phyloP scores from a whole-genome alignment of 2,888 invertebrate genomes.

The Metallyticus violacea region DNA sequence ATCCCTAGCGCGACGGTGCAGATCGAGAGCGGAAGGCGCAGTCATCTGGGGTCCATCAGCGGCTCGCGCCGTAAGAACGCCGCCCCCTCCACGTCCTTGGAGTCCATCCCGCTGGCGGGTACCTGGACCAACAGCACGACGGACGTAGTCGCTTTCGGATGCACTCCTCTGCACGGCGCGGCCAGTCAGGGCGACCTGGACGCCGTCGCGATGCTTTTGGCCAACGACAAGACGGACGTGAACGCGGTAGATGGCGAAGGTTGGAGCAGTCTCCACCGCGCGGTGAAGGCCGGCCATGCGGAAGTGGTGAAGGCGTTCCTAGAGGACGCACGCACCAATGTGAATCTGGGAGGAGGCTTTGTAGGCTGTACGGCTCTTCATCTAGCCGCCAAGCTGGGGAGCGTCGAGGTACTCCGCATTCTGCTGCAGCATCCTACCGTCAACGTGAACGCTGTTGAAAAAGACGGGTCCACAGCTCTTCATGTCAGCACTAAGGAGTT shows the following conservation, averaged over 20 bases:
- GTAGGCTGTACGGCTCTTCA: neutral
- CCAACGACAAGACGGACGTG: neutral
- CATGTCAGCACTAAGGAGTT: neutral
- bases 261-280: neutral
- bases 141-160: neutral
- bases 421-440: neutral
- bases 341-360: neutral
- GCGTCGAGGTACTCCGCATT: neutral
- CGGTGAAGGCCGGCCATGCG: neutral
- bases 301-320: neutral
- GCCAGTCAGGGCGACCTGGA: constrained; percentile 10
- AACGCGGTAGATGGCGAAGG: constrained; percentile 3
- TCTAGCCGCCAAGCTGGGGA: neutral
- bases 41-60: neutral
- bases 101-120: neutral
- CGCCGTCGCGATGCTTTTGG: constrained; percentile 4
- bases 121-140: constrained; percentile 2
- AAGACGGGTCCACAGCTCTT: neutral
- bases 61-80: neutral
- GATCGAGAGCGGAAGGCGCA: neutral
- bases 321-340: neutral
- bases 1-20: neutral
- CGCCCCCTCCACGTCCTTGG: neutral
- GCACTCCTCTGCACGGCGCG: constrained; percentile 12
- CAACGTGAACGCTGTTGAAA: neutral